These are phyloP conservation scores for Stictonetta naevosa DNA, from an alignment of 2,113 vertebrate genomes.

Conservation along the genomic window DNA sequence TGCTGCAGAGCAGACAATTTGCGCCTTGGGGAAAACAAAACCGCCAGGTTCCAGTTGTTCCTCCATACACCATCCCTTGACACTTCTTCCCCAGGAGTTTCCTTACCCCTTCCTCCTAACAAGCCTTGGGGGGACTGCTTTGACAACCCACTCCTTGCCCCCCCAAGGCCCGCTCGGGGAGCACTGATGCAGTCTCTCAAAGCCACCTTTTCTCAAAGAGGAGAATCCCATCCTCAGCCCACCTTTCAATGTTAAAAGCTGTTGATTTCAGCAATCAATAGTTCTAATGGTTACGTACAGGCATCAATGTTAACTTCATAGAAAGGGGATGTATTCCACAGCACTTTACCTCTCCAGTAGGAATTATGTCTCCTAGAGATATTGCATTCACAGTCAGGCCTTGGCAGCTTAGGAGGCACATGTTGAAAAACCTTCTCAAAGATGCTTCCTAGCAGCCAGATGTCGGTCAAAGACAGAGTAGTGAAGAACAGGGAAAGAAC, in stretches of 20 bases:
- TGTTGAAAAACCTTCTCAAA: conserved; percentile 5
- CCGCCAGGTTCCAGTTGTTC: neutral
- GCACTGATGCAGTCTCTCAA: neutral
- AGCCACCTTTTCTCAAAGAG: neutral
- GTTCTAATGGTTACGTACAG: neutral
- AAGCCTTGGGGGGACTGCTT: neutral
- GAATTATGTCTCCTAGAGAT: conserved; percentile 27
- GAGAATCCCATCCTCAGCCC: neutral
- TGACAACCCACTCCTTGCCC: neutral
- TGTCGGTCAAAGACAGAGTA: conserved; percentile 2
- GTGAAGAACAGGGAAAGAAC: neutral
- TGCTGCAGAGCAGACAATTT: neutral
- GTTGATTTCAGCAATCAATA: conserved; percentile 16
- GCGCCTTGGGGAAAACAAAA: neutral
- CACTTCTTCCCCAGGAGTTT: neutral
- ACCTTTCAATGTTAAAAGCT: neutral
- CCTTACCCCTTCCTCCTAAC: neutral
- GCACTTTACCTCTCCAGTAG: neutral
- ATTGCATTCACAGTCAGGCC: neutral
- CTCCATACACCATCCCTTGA: neutral
- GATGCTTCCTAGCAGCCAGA: neutral
- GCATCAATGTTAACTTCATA: neutral
- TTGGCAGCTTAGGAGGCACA: conserved; percentile 15
- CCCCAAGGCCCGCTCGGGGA: neutral
- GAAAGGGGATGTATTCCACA: neutral